These are phyloP conservation scores for Maniola hyperantus DNA, from an alignment of 2,888 invertebrate species.

Conservation along the genomic window DNA sequence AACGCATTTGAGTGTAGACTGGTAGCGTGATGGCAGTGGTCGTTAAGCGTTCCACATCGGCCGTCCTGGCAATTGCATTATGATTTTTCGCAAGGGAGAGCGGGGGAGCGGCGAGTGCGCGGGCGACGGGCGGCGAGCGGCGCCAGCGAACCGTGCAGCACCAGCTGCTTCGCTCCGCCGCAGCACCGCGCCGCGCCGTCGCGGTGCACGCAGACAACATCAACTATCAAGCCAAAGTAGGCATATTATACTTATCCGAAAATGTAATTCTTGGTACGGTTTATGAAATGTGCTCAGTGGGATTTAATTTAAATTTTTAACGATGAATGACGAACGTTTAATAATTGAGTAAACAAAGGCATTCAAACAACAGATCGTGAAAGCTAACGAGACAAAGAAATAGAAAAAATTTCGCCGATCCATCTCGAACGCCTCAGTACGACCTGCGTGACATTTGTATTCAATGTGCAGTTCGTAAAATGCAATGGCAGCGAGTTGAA, in stretches of 20 bases:
- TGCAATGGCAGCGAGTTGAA: slow-evolving; percentile 67
- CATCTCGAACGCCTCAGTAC: slow-evolving; percentile 57
- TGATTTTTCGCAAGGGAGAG: slow-evolving; percentile 81
- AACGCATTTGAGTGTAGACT: slow-evolving; percentile 80
- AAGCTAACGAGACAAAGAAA: slow-evolving; percentile 72
- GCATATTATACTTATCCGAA: neutral
- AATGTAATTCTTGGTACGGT: neutral
- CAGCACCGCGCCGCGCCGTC: slow-evolving; percentile 28
- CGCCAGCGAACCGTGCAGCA: slow-evolving; percentile 77
- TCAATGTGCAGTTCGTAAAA: slow-evolving; percentile 55
- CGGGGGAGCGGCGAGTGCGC: slow-evolving; percentile 58
- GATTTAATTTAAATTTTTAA: neutral
- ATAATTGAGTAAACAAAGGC: slow-evolving; percentile 41
- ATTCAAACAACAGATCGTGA: slow-evolving; percentile 70
- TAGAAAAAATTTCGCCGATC: slow-evolving; percentile 73
- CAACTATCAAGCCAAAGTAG: slow-evolving; percentile 5
- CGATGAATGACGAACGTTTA: neutral
- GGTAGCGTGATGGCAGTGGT: slow-evolving; percentile 75
- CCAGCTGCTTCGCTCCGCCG: slow-evolving; percentile 68
- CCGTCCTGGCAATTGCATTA: slow-evolving; percentile 82
- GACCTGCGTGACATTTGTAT: slow-evolving; percentile 71
- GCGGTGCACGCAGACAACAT: slow-evolving; percentile 64
- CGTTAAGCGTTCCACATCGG: slow-evolving; percentile 77
- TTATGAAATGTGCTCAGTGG: neutral
- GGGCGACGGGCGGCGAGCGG: slow-evolving; percentile 57